These are phyloP conservation scores for Pangasius krempfi DNA, from an alignment of 2,797 vertebrate species.

Conservation along the genomic window DNA sequence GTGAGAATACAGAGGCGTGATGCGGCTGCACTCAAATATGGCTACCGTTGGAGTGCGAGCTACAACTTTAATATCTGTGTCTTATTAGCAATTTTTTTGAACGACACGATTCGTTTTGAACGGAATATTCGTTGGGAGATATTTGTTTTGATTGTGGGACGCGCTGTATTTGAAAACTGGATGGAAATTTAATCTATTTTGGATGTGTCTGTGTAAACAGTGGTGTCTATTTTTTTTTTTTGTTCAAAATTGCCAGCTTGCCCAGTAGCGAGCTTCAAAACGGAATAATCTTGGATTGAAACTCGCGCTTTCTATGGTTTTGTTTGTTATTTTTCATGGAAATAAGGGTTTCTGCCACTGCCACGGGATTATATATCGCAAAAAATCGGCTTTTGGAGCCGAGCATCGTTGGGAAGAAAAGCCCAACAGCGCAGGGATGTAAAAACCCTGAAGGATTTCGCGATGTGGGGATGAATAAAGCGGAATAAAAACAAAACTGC, in stretches of 20 bases:
- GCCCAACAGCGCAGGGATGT: conserved; percentile 52
- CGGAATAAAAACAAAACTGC: conserved; percentile 59
- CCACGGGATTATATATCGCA: conserved; percentile 1
- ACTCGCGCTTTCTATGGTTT: neutral
- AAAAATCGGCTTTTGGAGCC: neutral
- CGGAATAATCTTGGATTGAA: conserved; percentile 44
- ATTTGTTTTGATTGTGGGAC: neutral
- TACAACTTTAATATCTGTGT: conserved; percentile 78
- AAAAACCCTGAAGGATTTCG: conserved; percentile 47
- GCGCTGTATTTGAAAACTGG: neutral
- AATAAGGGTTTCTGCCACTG: conserved; percentile 17
- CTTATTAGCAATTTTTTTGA: conserved; percentile 45
- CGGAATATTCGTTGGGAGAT: neutral
- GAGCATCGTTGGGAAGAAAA: conserved; percentile 48
- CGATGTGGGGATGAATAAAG: conserved; percentile 56
- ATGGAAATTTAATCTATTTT: neutral
- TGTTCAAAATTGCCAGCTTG: conserved; percentile 45
- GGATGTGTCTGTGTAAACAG: conserved; percentile 26
- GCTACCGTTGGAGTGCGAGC: conserved; percentile 79
- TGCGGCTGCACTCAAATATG: conserved; percentile 82
- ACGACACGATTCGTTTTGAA: neutral
- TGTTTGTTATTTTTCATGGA: conserved; percentile 11
- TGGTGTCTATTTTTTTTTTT: conserved; percentile 20
- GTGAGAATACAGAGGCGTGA: conserved; percentile 61
- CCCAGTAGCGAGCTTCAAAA: conserved; percentile 28